phyloP scores from a whole-genome alignment of 2,888 invertebrate genomes.

The Perdita meconis region DNA sequence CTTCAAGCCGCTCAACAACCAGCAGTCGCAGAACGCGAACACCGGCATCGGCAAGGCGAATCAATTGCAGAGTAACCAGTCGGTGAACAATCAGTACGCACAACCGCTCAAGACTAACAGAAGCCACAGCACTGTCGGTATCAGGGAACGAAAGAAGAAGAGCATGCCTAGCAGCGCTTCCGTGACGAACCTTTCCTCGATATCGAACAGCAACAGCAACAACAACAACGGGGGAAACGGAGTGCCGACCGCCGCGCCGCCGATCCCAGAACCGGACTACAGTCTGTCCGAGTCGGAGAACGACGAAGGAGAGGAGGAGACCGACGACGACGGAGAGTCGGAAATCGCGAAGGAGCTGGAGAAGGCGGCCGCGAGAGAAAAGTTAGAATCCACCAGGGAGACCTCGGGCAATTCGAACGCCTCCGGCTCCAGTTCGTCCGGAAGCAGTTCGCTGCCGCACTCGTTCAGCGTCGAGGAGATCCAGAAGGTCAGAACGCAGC shows the following conservation, averaged over 20 bases:
- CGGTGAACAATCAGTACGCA: conserved; percentile 86
- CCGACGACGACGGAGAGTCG: conserved; percentile 85
- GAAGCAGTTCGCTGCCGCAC: conserved; percentile 92
- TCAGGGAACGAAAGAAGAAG: conserved; percentile 83
- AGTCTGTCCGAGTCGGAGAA: conserved; percentile 94
- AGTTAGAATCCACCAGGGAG: conserved; percentile 83
- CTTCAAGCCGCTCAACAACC: conserved; percentile 80
- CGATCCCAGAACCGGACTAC: conserved; percentile 97
- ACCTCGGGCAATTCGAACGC: conserved; percentile 84
- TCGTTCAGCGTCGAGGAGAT: conserved; percentile 96
- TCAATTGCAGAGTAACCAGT: conserved; percentile 67
- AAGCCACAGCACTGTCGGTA: conserved; percentile 80
- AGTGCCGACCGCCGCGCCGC: conserved; percentile 85
- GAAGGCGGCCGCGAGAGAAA: conserved; percentile 84
- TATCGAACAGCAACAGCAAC: too few species aligned
- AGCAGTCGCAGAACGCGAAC: conserved; percentile 53
- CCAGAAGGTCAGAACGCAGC: conserved; percentile 92
- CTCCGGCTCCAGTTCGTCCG: conserved; percentile 82
- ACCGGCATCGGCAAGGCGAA: conserved; percentile 54
- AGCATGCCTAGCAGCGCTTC: conserved; percentile 82
- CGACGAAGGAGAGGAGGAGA: conserved; percentile 87
- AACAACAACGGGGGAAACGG: conserved; percentile 59
- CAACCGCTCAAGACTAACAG: conserved; percentile 85
- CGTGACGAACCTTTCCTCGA: conserved; percentile 81
- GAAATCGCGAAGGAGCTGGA: conserved; percentile 86